phyloP scores from a whole-genome alignment of 2,888 invertebrate species.

The Standfussiana lucernea region DNA sequence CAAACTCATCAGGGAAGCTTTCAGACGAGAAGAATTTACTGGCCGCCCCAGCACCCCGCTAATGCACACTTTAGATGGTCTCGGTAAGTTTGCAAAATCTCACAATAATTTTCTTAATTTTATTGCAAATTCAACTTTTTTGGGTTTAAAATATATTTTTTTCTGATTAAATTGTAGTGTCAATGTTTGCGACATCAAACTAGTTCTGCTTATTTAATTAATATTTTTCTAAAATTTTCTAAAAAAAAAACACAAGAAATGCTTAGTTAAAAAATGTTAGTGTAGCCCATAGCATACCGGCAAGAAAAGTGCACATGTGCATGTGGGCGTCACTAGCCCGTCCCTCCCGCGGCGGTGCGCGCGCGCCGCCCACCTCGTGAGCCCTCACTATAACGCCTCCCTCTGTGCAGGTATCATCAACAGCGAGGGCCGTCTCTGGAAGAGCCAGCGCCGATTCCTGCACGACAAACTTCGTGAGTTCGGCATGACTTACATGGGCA shows the following conservation, averaged over 20 bases:
- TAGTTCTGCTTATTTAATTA: background rate
- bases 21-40: conserved; percentile 96
- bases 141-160: background rate
- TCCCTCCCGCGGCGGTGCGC: conserved; percentile 75
- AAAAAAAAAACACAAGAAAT: background rate
- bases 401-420: conserved; percentile 95
- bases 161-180: background rate
- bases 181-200: too few relatives aligned
- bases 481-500: conserved; percentile 96
- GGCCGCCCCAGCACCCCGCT: conserved; percentile 96
- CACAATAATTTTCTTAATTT: background rate
- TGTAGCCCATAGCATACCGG: conserved; percentile 48
- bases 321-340: conserved; percentile 78
- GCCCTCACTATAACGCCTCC: conserved; percentile 77
- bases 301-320: conserved; percentile 72
- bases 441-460: conserved; percentile 96
- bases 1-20: conserved; percentile 95
- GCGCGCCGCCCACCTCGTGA: conserved; percentile 81
- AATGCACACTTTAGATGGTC: conserved; percentile 96
- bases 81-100: conserved; percentile 93
- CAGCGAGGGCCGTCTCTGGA: conserved; percentile 97
- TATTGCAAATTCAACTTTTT: background rate
- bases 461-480: conserved; percentile 96
- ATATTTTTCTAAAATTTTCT: background rate
- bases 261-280: conserved; percentile 16